A percentile compares a stretch with the other conserved stretches of the same genome.
Conservation (phyloP, 2,113 vertebrate genomes). For the Cyprinus carpio region DNA sequence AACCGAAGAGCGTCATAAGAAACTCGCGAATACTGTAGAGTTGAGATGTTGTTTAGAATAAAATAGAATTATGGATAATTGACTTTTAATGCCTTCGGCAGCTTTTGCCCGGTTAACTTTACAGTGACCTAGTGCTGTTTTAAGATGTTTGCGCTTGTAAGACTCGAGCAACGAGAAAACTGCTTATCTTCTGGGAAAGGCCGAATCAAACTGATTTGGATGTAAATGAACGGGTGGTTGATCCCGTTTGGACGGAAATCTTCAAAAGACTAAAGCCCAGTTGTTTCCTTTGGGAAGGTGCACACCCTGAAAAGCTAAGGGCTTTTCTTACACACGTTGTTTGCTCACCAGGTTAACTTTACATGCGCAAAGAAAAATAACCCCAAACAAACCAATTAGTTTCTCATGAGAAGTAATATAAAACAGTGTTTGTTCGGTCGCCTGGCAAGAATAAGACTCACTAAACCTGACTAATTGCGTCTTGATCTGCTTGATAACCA, state of each 20-base stretch:
- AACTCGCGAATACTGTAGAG: too few relatives aligned
- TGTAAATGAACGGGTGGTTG: slow-evolving; percentile 53
- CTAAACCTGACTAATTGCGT: neutral
- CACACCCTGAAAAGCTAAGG: slow-evolving; percentile 8
- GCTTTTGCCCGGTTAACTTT: neutral
- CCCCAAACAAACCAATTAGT: slow-evolving; percentile 14
- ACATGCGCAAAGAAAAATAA: neutral
- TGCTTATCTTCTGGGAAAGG: slow-evolving; percentile 31
- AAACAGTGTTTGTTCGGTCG: neutral
- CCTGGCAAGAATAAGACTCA: neutral
- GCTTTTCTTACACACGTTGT: neutral
- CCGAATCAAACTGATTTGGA: slow-evolving; percentile 40
- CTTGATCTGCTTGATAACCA: neutral
- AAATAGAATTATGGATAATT: neutral
- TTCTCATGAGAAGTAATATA: neutral
- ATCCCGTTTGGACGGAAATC: slow-evolving; percentile 55
- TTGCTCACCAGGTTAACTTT: neutral
- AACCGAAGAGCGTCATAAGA: too few relatives aligned
- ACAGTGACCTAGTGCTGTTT: neutral
- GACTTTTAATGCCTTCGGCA: neutral
- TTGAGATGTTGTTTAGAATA: neutral
- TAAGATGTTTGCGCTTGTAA: slow-evolving; percentile 24
- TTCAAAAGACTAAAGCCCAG: slow-evolving; percentile 49
- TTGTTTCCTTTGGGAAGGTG: slow-evolving; percentile 45
- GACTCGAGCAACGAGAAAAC: slow-evolving; percentile 35